phyloP scores from a whole-genome alignment of 2,113 vertebrate species.

The Bagarius yarrelli region DNA sequence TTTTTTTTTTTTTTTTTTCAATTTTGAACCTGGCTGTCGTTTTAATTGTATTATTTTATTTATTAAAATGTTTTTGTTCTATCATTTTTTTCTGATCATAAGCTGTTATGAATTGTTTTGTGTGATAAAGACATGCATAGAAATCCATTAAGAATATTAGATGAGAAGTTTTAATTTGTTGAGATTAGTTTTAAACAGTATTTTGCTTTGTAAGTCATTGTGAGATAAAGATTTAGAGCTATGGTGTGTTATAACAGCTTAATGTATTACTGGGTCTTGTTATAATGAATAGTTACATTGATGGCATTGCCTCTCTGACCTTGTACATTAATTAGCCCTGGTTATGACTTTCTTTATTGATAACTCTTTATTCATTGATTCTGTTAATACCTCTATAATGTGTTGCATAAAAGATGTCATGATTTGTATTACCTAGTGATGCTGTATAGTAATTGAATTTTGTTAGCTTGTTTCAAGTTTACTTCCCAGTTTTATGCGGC shows the following conservation, averaged over 20 bases:
- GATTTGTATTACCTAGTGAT: conserved; percentile 7
- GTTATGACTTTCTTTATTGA: conserved; percentile 16
- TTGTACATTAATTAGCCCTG: conserved; percentile 16
- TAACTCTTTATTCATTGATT: conserved; percentile 21
- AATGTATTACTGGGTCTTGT: conserved; percentile 1
- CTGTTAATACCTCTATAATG: conserved; percentile 4
- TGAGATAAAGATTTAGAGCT: background rate
- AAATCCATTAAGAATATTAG: background rate
- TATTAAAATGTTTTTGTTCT: too few species aligned
- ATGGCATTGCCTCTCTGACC: background rate
- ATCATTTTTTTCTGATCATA: too few species aligned
- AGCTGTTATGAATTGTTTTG: too few species aligned
- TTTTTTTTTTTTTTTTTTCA: too few species aligned
- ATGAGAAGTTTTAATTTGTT: background rate
- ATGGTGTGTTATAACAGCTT: background rate
- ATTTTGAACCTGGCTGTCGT: too few species aligned
- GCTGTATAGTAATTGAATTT: background rate
- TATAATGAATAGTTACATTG: conserved; percentile 8
- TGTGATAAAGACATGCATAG: too few species aligned
- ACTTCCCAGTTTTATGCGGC: background rate
- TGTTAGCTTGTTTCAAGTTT: background rate
- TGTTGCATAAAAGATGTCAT: conserved; percentile 16
- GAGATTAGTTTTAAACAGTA: conserved; percentile 2
- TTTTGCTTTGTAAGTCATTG: conserved; percentile 20
- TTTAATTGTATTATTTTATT: background rate